A percentile compares a stretch with the other conserved stretches of the same genome.
Conservation (phyloP, 2,113 vertebrate species). For the Athene noctua region DNA sequence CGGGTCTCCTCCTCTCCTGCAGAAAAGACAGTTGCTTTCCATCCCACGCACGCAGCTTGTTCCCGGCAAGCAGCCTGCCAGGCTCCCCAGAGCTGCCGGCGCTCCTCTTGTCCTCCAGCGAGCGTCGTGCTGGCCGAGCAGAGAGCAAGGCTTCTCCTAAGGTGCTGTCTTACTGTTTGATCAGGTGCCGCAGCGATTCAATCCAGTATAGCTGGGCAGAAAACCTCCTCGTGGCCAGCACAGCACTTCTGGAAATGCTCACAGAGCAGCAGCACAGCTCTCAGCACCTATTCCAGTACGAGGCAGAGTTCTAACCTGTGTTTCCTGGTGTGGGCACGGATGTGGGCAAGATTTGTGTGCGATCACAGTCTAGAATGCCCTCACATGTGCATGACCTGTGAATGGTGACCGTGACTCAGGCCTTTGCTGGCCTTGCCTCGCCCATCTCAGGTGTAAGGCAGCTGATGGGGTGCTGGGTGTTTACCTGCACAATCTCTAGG, state of each 20-base stretch:
- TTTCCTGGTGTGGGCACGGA: background rate
- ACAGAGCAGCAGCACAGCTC: background rate
- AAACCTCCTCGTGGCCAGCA: background rate
- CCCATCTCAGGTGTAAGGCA: background rate
- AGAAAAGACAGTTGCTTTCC: background rate
- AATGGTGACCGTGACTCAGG: background rate
- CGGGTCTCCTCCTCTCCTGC: background rate
- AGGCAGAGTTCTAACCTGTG: background rate
- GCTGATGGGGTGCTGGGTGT: background rate
- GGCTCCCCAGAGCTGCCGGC: background rate
- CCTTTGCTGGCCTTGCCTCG: background rate
- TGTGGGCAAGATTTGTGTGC: background rate
- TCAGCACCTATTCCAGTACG: background rate
- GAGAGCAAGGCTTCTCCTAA: background rate
- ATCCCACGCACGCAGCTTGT: background rate
- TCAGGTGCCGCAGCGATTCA: background rate
- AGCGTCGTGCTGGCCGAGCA: rapidly evolving
- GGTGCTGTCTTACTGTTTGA: too few species aligned
- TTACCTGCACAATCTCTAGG: background rate
- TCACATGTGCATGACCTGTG: rapidly evolving
- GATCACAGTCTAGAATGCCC: background rate
- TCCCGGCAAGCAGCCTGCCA: background rate
- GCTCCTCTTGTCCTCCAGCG: background rate
- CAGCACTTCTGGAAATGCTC: background rate
- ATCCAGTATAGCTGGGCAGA: background rate